Evolutionary conservation across 2,888 invertebrate genomes (phyloP).

Genomic region (Eurois occulta): DNA sequence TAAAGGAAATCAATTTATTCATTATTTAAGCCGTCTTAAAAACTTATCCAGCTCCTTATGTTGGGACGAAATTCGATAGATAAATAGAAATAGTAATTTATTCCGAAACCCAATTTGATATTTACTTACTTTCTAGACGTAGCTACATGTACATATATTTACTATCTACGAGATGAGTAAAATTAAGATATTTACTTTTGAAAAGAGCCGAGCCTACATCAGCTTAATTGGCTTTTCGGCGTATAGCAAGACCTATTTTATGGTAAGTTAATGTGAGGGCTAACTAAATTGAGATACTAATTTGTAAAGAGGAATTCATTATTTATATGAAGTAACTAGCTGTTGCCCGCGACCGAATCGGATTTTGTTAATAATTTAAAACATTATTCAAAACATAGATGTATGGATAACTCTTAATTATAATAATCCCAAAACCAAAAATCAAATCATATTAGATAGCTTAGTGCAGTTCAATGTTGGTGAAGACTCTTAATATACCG

Average conservation of each 20-base stretch:
- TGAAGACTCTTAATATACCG: neutral
- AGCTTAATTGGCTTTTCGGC: constrained; percentile 21
- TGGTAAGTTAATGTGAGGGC: neutral
- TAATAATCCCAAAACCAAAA: neutral
- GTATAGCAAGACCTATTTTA: neutral
- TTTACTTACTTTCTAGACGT: neutral
- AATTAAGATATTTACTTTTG: constrained; percentile 39
- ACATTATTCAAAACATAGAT: no score
- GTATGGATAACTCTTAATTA: neutral
- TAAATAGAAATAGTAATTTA: constrained; percentile 19
- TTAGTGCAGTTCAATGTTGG: neutral
- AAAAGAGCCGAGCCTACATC: neutral
- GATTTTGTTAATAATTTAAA: no score
- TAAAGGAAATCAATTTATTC: constrained; percentile 27
- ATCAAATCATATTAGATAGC: neutral
- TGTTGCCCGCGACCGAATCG: no score
- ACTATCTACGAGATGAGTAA: constrained; percentile 9
- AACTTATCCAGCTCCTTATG: constrained; percentile 25
- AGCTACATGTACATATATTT: constrained; percentile 6
- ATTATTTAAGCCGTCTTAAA: constrained; percentile 25
- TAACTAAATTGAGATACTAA: constrained; percentile 1
- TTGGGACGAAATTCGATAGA: neutral
- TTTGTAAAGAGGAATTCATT: neutral
- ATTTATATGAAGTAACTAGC: neutral
- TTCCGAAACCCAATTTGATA: constrained; percentile 18